Percentiles rank a stretch among this genome's conserved stretches.
These are phyloP conservation scores for Cyphomyrus plagiostoma DNA, from an alignment of 2,113 vertebrate genomes.

Conservation along the genomic window DNA sequence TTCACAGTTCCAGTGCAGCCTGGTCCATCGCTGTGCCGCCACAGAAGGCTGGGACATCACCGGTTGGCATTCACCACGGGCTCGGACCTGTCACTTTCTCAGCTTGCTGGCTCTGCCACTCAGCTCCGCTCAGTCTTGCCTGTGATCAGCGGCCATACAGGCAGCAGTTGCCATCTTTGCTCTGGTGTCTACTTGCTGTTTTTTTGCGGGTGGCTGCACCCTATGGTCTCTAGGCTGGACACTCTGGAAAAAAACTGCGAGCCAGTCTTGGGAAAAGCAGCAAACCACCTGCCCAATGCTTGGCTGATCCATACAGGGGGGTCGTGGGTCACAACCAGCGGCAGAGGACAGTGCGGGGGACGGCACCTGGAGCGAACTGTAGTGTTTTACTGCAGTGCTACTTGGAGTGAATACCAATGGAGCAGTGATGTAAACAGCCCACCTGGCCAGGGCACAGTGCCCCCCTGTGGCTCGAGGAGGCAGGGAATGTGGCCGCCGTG, in stretches of 20 bases:
- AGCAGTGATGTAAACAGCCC: conserved; percentile 10
- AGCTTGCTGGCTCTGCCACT: background rate
- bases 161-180: background rate
- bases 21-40: background rate
- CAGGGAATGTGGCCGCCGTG: background rate
- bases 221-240: background rate
- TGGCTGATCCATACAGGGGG: background rate
- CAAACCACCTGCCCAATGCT: background rate
- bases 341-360: background rate
- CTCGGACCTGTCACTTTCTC: background rate
- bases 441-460: conserved; percentile 9
- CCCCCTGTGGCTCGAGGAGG: background rate
- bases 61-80: background rate
- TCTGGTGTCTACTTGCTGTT: background rate
- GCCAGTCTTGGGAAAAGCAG: background rate
- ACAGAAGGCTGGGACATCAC: background rate
- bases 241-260: background rate
- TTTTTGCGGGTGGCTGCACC: background rate
- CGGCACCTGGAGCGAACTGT: background rate
- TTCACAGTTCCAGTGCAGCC: background rate
- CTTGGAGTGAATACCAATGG: conserved; percentile 14
- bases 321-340: background rate
- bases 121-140: background rate
- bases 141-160: background rate
- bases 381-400: conserved; percentile 15